These are phyloP conservation scores for Enteromius thamalakanensis DNA, from an alignment of 2,797 vertebrate genomes.

Conservation along the genomic window DNA sequence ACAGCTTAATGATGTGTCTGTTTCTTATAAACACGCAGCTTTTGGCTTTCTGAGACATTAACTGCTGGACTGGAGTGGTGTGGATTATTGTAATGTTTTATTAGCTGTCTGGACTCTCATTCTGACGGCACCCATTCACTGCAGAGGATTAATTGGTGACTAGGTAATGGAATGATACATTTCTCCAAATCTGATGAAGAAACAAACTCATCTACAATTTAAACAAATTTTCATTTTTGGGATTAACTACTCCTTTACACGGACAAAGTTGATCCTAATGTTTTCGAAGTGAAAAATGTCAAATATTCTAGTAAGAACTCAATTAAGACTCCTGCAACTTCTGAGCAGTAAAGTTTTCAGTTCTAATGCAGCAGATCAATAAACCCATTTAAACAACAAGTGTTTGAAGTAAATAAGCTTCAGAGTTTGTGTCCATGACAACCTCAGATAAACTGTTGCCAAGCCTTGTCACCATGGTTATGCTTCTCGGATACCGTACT, in stretches of 20 bases:
- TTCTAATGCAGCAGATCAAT: background rate
- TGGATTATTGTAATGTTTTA: background rate
- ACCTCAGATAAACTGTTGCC: conserved; percentile 2
- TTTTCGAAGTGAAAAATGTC: background rate
- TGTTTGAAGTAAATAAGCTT: conserved; percentile 23
- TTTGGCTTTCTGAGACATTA: background rate
- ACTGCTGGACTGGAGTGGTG: background rate
- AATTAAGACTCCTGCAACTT: background rate
- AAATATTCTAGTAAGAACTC: background rate
- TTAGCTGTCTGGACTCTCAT: background rate
- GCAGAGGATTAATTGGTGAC: background rate
- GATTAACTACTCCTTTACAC: background rate
- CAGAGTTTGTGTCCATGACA: conserved; percentile 20
- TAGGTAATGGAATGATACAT: background rate
- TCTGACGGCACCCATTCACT: conserved; percentile 2
- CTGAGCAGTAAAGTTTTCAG: background rate
- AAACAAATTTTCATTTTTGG: background rate
- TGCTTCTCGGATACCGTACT: background rate
- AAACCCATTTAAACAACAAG: background rate
- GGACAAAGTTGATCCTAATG: background rate
- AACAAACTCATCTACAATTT: background rate
- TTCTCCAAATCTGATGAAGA: background rate
- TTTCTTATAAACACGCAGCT: background rate
- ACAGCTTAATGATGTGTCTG: background rate
- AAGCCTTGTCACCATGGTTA: background rate